phyloP scores from a whole-genome alignment of 23 tunicate species.

The Halocynthia roretzi region DNA sequence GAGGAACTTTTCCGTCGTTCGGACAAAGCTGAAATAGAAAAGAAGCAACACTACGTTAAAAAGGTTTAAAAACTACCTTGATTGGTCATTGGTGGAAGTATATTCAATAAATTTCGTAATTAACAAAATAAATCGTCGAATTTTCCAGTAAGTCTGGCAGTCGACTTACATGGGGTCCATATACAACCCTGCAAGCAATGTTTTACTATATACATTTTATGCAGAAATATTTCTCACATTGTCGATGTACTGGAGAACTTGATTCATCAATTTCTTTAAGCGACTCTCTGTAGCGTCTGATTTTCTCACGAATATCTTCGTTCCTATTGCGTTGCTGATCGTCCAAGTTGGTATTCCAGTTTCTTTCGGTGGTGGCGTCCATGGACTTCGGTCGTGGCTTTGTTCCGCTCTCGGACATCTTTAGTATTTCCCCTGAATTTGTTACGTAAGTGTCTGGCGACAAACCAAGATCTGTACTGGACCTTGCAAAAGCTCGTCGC shows the following conservation, averaged over 20 bases:
- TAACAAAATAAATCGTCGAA: too few relatives aligned
- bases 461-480: neutral
- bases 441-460: conserved; percentile 4
- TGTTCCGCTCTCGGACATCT: neutral
- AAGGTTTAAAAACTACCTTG: neutral
- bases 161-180: too few relatives aligned
- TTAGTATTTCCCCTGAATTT: neutral
- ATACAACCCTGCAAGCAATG: too few relatives aligned
- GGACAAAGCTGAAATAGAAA: neutral
- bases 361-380: too few relatives aligned
- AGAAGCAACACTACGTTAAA: neutral
- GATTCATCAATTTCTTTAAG: conserved; percentile 24
- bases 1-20: neutral
- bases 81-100: too few relatives aligned
- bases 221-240: too few relatives aligned
- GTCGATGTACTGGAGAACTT: neutral
- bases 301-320: conserved; percentile 66
- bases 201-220: too few relatives aligned
- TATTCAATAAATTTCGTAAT: too few relatives aligned
- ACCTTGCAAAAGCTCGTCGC: neutral
- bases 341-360: too few relatives aligned
- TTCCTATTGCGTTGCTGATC: neutral
- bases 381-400: too few relatives aligned
- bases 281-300: conserved; percentile 57
- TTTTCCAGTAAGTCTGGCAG: too few relatives aligned